Evolutionary conservation across 2,797 vertebrate genomes (phyloP).

Genomic region (Amphiprion clarkii): DNA sequence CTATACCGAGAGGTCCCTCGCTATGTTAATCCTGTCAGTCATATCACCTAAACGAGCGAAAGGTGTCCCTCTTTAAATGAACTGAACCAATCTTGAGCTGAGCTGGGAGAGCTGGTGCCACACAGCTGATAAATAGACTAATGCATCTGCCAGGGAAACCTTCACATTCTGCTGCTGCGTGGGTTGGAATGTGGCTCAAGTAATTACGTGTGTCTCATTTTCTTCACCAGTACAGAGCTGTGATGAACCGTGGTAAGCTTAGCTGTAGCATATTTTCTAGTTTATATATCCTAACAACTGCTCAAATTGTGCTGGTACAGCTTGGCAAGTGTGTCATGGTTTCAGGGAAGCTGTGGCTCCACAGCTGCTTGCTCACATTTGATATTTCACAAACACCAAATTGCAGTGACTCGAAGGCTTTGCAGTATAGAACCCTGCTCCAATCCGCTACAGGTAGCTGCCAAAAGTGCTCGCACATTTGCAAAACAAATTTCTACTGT

Average conservation of each 20-base stretch:
- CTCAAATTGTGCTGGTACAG: constrained; percentile 34
- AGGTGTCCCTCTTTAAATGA: constrained; percentile 66
- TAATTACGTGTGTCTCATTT: constrained; percentile 60
- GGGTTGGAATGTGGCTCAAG: constrained; percentile 62
- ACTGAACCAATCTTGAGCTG: constrained; percentile 57
- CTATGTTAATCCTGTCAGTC: constrained; percentile 66
- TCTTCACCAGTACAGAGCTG: constrained; percentile 39
- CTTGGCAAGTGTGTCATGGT: constrained; percentile 34
- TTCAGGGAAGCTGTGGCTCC: constrained; percentile 46
- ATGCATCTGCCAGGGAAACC: constrained; percentile 48
- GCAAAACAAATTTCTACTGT: constrained; percentile 18
- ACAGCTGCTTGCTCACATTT: constrained; percentile 27
- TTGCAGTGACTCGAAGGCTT: constrained; percentile 25
- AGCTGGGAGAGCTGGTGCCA: constrained; percentile 48
- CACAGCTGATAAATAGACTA: constrained; percentile 57
- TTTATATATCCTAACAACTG: constrained; percentile 49
- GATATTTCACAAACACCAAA: constrained; percentile 34
- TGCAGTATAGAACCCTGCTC: constrained; percentile 13
- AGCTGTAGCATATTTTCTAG: constrained; percentile 39
- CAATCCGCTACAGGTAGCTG: constrained; percentile 19
- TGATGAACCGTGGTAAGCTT: constrained; percentile 49
- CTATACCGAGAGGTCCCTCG: constrained; percentile 47
- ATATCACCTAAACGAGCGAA: constrained; percentile 60
- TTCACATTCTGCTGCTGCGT: constrained; percentile 54
- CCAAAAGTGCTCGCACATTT: constrained; percentile 24